Conservation (phyloP, 1,140 invertebrate genomes). For the Sycophaga agraensis region DNA sequence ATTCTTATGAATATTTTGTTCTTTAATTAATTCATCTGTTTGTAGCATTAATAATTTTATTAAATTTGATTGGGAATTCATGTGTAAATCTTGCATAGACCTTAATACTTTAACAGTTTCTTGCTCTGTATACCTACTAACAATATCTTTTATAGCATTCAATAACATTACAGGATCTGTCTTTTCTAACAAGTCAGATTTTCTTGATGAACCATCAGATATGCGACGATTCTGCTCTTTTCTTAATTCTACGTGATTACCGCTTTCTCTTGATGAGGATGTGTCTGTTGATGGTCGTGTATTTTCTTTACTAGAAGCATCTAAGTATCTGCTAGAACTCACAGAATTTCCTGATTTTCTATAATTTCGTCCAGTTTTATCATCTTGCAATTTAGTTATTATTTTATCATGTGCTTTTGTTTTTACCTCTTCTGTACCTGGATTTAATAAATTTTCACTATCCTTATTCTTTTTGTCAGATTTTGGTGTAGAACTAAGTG, state of each 20-base stretch:
- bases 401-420: slow-evolving; percentile 25
- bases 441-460: slow-evolving; percentile 24
- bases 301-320: slow-evolving; percentile 49
- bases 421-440: slow-evolving; percentile 31
- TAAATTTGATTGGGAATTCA: slow-evolving; percentile 45
- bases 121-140: slow-evolving; percentile 42
- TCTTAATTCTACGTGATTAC: slow-evolving; percentile 23
- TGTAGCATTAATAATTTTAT: slow-evolving; percentile 44
- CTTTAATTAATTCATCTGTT: slow-evolving; percentile 45
- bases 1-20: slow-evolving; percentile 40
- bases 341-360: slow-evolving; percentile 34
- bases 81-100: slow-evolving; percentile 43
- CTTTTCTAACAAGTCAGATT: slow-evolving; percentile 31
- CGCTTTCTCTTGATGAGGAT: slow-evolving; percentile 34
- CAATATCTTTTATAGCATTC: slow-evolving; percentile 43
- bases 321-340: slow-evolving; percentile 38
- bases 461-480: slow-evolving; percentile 33
- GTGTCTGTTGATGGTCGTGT: slow-evolving; percentile 35
- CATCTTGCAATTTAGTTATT: slow-evolving; percentile 25
- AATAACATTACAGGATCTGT: slow-evolving; percentile 40
- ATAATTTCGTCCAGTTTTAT: slow-evolving; percentile 19
- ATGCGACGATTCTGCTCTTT: slow-evolving; percentile 19
- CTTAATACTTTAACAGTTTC: slow-evolving; percentile 46
- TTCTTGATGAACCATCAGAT: slow-evolving; percentile 27
- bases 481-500: slow-evolving; percentile 29